Conservation (phyloP, 2,888 invertebrate species). For the Oxytorus armatus region DNA sequence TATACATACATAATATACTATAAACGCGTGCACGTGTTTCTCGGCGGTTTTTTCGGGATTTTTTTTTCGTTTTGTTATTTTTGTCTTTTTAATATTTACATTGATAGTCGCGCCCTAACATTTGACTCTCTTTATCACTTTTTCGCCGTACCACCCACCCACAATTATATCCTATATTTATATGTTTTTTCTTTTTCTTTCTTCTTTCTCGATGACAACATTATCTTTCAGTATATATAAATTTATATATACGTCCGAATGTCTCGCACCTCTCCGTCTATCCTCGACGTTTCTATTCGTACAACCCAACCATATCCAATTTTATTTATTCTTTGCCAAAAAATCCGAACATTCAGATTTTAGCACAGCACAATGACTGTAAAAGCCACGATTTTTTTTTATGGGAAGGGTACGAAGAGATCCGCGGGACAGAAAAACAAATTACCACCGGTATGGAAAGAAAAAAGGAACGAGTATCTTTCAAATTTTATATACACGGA, state of each 20-base stretch:
- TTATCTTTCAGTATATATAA: too few relatives aligned
- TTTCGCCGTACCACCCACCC: conserved; percentile 8
- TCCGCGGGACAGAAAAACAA: too few relatives aligned
- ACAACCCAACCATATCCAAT: too few relatives aligned
- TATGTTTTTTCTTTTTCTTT: conserved; percentile 61
- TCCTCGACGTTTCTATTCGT: neutral
- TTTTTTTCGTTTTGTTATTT: conserved; percentile 22
- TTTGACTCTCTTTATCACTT: conserved; percentile 61
- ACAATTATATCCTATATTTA: conserved; percentile 75
- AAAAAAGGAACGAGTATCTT: too few relatives aligned
- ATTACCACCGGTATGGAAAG: too few relatives aligned
- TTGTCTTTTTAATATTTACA: conserved; percentile 78
- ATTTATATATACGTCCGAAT: conserved; percentile 46
- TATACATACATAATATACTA: conserved; percentile 49
- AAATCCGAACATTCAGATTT: too few relatives aligned
- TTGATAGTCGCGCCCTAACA: conserved; percentile 80
- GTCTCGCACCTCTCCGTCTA: conserved; percentile 45
- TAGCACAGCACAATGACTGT: too few relatives aligned
- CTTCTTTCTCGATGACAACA: neutral
- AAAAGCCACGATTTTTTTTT: too few relatives aligned
- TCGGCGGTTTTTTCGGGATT: conserved; percentile 42
- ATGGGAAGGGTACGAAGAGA: too few relatives aligned
- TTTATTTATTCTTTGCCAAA: conserved; percentile 24
- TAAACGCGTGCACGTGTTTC: conserved; percentile 30
- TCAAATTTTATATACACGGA: too few relatives aligned